Evolutionary conservation across 35 echinoderm and acorn worm genomes (phyloP).

Genomic region (Patiria miniata): DNA sequence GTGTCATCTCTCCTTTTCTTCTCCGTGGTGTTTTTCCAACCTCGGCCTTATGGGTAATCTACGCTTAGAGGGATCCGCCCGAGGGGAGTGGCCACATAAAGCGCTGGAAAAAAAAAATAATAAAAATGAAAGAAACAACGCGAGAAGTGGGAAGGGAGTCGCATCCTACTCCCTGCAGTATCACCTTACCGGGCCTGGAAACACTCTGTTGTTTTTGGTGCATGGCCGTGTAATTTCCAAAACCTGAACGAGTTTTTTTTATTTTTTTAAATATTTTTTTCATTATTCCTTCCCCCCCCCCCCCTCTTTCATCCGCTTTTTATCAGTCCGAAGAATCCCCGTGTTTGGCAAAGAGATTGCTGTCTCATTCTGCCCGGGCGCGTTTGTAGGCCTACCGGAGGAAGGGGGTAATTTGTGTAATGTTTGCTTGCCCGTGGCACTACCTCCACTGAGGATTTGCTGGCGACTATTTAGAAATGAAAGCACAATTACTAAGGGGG

Average conservation of each 20-base stretch:
- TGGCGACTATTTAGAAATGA: slow-evolving; percentile 28
- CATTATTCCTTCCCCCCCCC: not conserved
- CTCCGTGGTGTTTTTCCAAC: not conserved
- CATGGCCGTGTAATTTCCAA: not conserved
- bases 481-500: slow-evolving; percentile 23
- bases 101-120: not conserved
- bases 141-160: not conserved
- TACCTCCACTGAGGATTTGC: not conserved
- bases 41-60: slow-evolving; percentile 17
- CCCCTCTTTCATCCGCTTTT: not conserved
- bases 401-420: slow-evolving; percentile 28
- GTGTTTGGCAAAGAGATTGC: not conserved
- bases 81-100: not conserved
- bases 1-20: not conserved
- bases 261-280: not conserved
- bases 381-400: not conserved
- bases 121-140: too few relatives aligned
- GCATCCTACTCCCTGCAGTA: not conserved
- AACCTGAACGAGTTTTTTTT: not conserved
- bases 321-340: not conserved
- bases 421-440: not conserved
- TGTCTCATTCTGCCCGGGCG: not conserved
- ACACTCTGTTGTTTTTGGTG: slow-evolving; percentile 8
- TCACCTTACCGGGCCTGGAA: not conserved
- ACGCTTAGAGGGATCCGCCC: not conserved